Conservation (phyloP, 2,888 invertebrate genomes). For the Macrophya annulata region DNA sequence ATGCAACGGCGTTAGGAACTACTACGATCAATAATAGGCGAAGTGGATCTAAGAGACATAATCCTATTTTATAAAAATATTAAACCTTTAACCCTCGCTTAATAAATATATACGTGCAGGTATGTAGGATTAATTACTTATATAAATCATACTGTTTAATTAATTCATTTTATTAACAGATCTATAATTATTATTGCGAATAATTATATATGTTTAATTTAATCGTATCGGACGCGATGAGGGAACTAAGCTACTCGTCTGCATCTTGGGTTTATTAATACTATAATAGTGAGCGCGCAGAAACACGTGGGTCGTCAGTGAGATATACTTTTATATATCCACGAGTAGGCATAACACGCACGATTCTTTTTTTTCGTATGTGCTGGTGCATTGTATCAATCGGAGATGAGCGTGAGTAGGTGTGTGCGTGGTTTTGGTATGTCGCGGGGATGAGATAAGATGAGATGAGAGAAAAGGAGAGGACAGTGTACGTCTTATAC, state of each 20-base stretch:
- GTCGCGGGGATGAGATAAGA: background rate
- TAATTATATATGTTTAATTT: background rate
- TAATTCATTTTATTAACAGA: background rate
- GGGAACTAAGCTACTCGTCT: background rate
- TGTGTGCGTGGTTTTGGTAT: background rate
- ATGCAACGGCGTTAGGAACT: background rate
- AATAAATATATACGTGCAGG: background rate
- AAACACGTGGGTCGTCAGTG: conserved; percentile 28
- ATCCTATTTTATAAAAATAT: background rate
- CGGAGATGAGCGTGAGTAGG: background rate
- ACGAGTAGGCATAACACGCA: background rate
- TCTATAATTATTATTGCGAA: background rate
- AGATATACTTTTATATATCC: background rate
- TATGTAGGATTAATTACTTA: background rate
- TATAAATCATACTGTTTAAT: no score
- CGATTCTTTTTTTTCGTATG: background rate
- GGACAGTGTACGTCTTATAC: background rate
- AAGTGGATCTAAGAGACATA: background rate
- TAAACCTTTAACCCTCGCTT: background rate
- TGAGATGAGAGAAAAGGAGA: background rate
- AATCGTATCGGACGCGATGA: background rate
- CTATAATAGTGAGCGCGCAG: background rate
- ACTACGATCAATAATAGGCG: background rate
- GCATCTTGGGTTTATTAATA: background rate
- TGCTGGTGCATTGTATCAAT: background rate